Conservation (phyloP, 2,888 invertebrate species). For the Ischnus inquisitorius region DNA sequence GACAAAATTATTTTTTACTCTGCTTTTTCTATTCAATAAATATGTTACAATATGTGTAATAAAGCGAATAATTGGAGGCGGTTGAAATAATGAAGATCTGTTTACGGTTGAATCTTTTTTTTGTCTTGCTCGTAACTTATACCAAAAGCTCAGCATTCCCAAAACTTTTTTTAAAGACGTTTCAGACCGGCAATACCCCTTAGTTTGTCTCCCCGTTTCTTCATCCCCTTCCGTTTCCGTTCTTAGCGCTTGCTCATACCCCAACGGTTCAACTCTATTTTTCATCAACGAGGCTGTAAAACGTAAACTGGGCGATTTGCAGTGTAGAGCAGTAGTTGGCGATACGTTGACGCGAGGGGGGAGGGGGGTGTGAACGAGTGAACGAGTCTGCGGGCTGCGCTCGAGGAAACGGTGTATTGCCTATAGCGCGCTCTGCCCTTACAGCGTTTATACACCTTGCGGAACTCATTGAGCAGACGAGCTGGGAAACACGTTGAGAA, state of each 20-base stretch:
- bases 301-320: conserved; percentile 36
- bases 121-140: no score
- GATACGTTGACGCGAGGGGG: conserved; percentile 6
- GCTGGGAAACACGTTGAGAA: conserved; percentile 27
- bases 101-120: no score
- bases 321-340: conserved; percentile 24
- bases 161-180: no score
- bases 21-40: no score
- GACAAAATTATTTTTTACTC: no score
- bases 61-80: no score
- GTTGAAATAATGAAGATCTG: no score
- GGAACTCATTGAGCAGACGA: conserved; percentile 13
- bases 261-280: conserved; percentile 1
- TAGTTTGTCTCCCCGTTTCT: neutral
- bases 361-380: conserved; percentile 1
- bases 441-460: neutral
- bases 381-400: conserved; percentile 26
- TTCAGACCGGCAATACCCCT: no score
- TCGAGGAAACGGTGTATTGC: conserved; percentile 22
- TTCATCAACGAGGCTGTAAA: conserved; percentile 39
- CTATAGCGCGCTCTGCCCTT: neutral
- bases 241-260: neutral
- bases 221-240: neutral
- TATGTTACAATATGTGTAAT: no score
- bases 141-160: no score